Conservation (phyloP, 2,113 vertebrate species). For the Pomatorhinus ruficollis region DNA sequence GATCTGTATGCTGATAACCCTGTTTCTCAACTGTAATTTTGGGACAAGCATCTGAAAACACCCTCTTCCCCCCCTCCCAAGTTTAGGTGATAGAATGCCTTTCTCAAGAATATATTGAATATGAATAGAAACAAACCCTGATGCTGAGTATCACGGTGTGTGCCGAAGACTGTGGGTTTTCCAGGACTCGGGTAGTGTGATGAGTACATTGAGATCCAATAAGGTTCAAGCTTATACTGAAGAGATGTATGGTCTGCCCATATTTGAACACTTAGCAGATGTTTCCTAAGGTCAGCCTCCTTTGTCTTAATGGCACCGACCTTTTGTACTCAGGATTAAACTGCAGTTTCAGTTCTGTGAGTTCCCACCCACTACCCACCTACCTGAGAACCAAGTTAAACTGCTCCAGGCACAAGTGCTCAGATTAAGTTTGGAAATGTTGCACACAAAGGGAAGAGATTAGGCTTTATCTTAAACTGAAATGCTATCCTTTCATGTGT, state of each 20-base stretch:
- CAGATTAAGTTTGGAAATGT: conserved; percentile 1
- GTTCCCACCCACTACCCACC: background rate
- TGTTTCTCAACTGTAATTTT: background rate
- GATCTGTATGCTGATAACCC: background rate
- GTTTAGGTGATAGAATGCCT: background rate
- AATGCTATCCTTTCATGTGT: conserved; percentile 29
- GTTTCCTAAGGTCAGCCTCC: background rate
- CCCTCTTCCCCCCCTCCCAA: background rate
- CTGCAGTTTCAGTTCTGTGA: background rate
- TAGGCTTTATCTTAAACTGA: conserved; percentile 12
- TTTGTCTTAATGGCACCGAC: background rate
- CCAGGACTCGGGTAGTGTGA: background rate
- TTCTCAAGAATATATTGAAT: background rate
- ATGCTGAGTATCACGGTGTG: background rate
- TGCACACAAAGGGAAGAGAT: conserved; percentile 14
- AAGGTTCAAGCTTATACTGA: background rate
- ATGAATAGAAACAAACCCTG: background rate
- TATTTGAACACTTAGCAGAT: background rate
- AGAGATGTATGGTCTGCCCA: background rate
- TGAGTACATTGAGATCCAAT: background rate
- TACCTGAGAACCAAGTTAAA: background rate
- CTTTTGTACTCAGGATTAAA: background rate
- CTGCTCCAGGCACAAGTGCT: background rate
- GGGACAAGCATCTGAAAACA: background rate
- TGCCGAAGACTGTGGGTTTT: background rate